These are phyloP conservation scores for Philotrypesis tridentata DNA, from an alignment of 1,140 invertebrate genomes.

Conservation along the genomic window DNA sequence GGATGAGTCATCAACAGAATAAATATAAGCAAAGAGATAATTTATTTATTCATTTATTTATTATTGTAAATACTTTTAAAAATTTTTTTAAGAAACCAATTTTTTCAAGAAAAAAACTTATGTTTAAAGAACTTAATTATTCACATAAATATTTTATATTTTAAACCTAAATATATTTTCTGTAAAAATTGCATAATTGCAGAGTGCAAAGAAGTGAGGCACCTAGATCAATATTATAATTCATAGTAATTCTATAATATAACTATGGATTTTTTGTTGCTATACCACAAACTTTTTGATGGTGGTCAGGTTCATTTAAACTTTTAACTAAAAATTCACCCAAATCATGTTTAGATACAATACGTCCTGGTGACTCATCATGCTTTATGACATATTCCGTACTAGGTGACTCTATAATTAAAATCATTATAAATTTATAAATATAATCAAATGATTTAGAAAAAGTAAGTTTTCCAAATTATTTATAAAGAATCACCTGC, in stretches of 20 bases:
- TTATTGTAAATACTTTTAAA: conserved; percentile 46
- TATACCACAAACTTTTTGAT: conserved; percentile 80
- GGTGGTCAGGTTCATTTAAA: conserved; percentile 79
- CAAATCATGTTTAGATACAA: conserved; percentile 84
- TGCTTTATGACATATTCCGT: conserved; percentile 75
- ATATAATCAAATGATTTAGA: neutral
- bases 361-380: conserved; percentile 78
- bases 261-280: conserved; percentile 48
- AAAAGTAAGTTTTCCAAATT: neutral
- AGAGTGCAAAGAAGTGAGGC: no score
- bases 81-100: conserved; percentile 1
- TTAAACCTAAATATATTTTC: conserved; percentile 20
- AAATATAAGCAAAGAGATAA: neutral
- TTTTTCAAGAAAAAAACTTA: conserved; percentile 42
- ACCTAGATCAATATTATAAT: no score
- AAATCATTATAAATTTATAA: conserved; percentile 41
- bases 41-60: conserved; percentile 29
- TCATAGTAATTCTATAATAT: neutral
- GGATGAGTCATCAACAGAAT: neutral
- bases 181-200: conserved; percentile 26
- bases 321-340: conserved; percentile 84
- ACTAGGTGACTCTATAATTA: conserved; percentile 74
- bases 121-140: conserved; percentile 24
- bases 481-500: conserved; percentile 72
- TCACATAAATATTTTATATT: conserved; percentile 27